These are phyloP conservation scores for Stegostoma tigrinum DNA, from an alignment of 2,113 vertebrate species.

Conservation along the genomic window DNA sequence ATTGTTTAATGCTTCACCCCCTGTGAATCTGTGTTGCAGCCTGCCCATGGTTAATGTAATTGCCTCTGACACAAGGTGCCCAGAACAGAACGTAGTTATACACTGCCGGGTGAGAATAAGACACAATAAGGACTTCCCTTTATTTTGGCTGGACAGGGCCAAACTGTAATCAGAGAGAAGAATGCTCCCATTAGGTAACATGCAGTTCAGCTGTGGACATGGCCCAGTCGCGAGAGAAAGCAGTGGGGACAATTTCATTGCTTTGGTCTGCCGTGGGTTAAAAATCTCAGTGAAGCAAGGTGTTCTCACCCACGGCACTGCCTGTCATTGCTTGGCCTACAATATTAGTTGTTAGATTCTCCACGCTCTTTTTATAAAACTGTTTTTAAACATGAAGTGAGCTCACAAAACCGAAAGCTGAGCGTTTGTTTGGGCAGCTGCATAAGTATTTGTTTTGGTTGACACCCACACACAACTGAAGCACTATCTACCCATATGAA, in stretches of 20 bases:
- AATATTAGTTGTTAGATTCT: neutral
- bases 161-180: neutral
- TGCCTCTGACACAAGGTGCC: neutral
- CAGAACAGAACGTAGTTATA: neutral
- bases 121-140: neutral
- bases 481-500: neutral
- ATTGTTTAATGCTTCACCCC: neutral
- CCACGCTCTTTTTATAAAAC: neutral
- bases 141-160: neutral
- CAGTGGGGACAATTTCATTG: neutral
- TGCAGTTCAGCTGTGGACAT: neutral
- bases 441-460: neutral
- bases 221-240: neutral
- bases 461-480: neutral
- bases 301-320: too few species aligned
- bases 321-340: neutral
- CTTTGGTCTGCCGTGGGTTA: neutral
- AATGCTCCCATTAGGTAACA: neutral
- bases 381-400: neutral
- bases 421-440: neutral
- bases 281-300: neutral
- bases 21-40: neutral
- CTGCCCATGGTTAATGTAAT: neutral
- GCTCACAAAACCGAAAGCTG: neutral
- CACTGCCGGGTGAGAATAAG: neutral